Evolutionary conservation across 2,797 vertebrate genomes (phyloP).

Genomic region (Mycteria americana): DNA sequence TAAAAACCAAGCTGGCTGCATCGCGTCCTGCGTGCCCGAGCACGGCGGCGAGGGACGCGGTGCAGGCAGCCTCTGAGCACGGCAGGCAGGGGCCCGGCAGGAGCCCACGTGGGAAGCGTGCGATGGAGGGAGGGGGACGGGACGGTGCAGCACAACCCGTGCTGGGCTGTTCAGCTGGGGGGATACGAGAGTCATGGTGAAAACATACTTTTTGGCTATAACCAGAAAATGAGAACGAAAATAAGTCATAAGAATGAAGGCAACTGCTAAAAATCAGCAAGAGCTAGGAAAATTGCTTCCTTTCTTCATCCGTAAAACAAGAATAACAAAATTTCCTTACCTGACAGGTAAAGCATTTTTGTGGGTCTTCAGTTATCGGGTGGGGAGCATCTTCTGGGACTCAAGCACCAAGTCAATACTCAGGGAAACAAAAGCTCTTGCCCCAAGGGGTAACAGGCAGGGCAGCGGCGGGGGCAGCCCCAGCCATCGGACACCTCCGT

Average conservation of each 20-base stretch:
- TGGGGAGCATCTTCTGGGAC: neutral
- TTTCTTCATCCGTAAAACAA: neutral
- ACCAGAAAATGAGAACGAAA: neutral
- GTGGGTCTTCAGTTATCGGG: neutral
- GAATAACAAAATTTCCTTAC: neutral
- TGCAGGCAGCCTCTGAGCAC: fast-evolving
- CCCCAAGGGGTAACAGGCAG: neutral
- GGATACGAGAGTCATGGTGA: neutral
- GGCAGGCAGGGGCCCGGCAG: neutral
- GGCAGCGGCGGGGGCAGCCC: neutral
- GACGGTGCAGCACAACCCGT: neutral
- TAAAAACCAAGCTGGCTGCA: neutral
- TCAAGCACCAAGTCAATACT: neutral
- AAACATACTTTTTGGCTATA: neutral
- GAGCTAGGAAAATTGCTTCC: neutral
- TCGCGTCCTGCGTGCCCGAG: fast-evolving
- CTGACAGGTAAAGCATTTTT: neutral
- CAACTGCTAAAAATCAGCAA: neutral
- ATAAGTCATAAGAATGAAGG: neutral
- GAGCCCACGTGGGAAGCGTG: fast-evolving
- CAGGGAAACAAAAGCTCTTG: neutral
- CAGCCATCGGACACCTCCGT: neutral
- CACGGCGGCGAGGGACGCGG: fast-evolving
- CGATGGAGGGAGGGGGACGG: neutral
- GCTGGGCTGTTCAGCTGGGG: neutral